phyloP scores from a whole-genome alignment of 2,888 invertebrate species.

The Tridacna gigas region DNA sequence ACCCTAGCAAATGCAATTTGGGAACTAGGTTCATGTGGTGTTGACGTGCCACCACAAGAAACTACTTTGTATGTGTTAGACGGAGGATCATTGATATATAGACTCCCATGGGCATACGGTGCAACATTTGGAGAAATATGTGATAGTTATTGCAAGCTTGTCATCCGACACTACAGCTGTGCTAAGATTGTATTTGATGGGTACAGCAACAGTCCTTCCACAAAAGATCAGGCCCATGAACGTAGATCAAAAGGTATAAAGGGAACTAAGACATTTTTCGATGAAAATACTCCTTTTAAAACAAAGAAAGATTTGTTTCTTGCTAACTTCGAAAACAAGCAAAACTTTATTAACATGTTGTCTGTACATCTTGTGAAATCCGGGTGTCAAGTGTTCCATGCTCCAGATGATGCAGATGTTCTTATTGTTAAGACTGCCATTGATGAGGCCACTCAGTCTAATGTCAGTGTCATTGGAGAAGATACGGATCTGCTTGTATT shows the following conservation, averaged over 20 bases:
- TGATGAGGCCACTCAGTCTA: constrained; percentile 14
- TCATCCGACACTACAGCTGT: constrained; percentile 48
- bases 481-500: no score
- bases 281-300: constrained; percentile 49
- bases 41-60: background rate
- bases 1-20: constrained; percentile 60
- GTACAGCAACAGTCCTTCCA: constrained; percentile 60
- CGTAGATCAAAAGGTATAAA: constrained; percentile 55
- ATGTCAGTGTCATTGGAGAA: constrained; percentile 68
- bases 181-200: no score
- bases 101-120: constrained; percentile 62
- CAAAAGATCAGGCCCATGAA: constrained; percentile 67
- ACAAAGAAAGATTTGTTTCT: no score
- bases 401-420: no score
- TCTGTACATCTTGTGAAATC: constrained; percentile 28
- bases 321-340: constrained; percentile 70
- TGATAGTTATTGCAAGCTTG: constrained; percentile 53
- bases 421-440: constrained; percentile 66
- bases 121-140: constrained; percentile 57
- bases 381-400: no score
- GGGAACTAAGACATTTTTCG: constrained; percentile 56
- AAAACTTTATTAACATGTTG: constrained; percentile 64
- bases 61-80: constrained; percentile 54
- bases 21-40: constrained; percentile 30
- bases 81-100: constrained; percentile 66